phyloP scores from a whole-genome alignment of 2,113 vertebrate genomes.

The Ailuropoda melanoleuca region DNA sequence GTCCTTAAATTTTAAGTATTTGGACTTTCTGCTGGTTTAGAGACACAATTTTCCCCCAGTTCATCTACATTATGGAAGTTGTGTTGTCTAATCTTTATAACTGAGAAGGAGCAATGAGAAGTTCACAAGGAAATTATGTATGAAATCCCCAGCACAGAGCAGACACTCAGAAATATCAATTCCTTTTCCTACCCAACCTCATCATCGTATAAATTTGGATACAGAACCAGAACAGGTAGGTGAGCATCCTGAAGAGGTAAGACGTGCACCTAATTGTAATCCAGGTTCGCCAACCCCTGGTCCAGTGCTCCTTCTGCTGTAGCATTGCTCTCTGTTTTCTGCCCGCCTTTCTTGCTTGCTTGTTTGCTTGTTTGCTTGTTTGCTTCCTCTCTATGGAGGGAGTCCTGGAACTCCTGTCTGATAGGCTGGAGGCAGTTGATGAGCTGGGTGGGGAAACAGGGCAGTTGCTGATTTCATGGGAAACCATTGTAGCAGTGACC shows the following conservation, averaged over 20 bases:
- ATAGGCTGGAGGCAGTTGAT: background rate
- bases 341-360: background rate
- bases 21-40: constrained; percentile 8
- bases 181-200: background rate
- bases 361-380: background rate
- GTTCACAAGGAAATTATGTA: background rate
- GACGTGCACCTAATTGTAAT: background rate
- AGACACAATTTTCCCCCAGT: background rate
- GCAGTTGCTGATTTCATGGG: background rate
- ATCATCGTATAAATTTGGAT: background rate
- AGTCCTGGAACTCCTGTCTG: background rate
- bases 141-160: background rate
- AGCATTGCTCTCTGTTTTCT: background rate
- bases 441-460: too few relatives aligned
- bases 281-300: background rate
- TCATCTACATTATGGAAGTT: background rate
- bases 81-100: background rate
- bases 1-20: background rate
- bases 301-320: background rate
- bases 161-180: background rate
- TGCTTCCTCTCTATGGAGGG: background rate
- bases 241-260: background rate
- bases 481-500: background rate
- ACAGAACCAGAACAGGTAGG: background rate
- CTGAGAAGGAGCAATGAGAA: background rate